Base-by-base conservation (phyloP, 2,888 invertebrate species). In the Heliconius ethilla region DNA sequence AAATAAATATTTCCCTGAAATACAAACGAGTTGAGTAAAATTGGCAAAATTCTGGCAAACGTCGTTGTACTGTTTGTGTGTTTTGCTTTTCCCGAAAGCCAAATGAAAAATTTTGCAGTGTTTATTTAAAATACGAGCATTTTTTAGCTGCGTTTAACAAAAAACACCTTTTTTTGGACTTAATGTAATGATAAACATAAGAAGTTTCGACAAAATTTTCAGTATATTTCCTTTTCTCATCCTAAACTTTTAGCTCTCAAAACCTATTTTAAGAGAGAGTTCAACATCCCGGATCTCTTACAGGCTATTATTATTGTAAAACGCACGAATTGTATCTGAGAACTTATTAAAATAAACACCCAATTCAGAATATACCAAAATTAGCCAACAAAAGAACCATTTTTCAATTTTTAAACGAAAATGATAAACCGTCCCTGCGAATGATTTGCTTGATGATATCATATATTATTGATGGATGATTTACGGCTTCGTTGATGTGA, bases 11-110 rank as follows among this genome's bases (percentile, higher is more conserved):
- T 83, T 86, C 85, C 88, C 89, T 85, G 87, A 89, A 89, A 92
- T 91, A 89, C 88, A 91, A 92, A 92, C 89, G 88, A 89, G 87
- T 84, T 84, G 83, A 85, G 85, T 83, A 86, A 87, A 87, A 87
- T 88, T 89, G 87, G 86, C 86, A 85, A 88, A 89, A 89, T 86
- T 86, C 83, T 83, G 85, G 82, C 82, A 81, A 84, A 83, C 82
- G 80, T 82, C 86, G 84, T 83, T 83, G 83, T 82, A 82, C 83
- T 76, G 67, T 59, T 62, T 76, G 67, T 66, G 62, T 75, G 70
- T 76, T 77, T 59, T 79, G 33, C 33, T 75, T 72, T 75, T 62
- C 75, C 55, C 59, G 15, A 66, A 75, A 59, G 55, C 51, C 37
- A 72, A 72, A 75, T 75, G 67, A 73, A 70, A 75, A 66, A 55